Evolutionary conservation across 2,888 invertebrate species (phyloP), one percentile per base, ranked within the genome.

Genomic region (Apodemia duryi): DNA sequence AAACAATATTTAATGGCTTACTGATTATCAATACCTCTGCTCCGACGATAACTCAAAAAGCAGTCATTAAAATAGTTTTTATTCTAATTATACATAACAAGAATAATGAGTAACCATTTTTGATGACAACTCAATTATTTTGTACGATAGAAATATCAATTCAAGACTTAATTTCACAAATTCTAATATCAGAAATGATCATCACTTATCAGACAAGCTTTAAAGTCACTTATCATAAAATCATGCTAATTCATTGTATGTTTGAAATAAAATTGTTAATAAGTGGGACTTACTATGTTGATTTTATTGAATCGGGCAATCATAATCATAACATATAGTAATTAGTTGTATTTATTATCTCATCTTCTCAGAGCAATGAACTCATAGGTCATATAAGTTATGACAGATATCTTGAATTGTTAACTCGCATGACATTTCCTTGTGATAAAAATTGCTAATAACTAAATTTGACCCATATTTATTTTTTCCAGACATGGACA

Each of bases 401-500:
- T 70, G 81, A 83, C 83, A 83, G 82, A 82, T 85, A 85, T 85
- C 83, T 78, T 73, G 75, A 73, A 68, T 75, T 78, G 77, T 79
- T 74, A 77, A 74, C 75, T 68, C 68, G 75, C 77, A 74, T 79
- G 78, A 77, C 66, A 76, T 75, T 77, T 79, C 74, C 75, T 76
- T 68, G 61, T 71, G 70, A 67, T 52, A 57, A 41, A 28, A 54
- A 29, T 60, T 46, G 29, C 52, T 64, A 63, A 43, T n/a, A n/a
- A 49, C 21, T 38, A 49, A 46, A 29, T 49, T 46, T 63, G 5
- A 54, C 68, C 54, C 60, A 60, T 74, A 79, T 75, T 72, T 35
- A 35, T 75, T 94, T 94, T 7, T 38, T 38, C 68, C 93, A 99
- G 99, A 99, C 94, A 96, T 99, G 91, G 97, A 99, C 82, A 92